Conservation (phyloP, 2,113 vertebrate species). For the Actenoides lindsayi region DNA sequence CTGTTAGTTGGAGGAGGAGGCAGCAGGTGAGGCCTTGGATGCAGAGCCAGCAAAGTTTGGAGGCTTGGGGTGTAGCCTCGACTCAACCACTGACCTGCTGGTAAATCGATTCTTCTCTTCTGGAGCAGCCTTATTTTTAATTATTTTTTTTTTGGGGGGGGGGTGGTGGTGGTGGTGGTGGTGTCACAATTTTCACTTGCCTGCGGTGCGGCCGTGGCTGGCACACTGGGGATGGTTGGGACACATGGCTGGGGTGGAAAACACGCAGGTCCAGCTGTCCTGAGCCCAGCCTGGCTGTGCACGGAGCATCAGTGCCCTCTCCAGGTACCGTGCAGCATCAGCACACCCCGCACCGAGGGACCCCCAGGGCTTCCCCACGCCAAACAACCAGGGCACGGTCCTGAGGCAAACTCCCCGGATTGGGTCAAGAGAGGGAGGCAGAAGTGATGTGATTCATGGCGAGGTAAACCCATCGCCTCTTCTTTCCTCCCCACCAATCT, state of each 20-base stretch:
- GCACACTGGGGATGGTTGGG: neutral
- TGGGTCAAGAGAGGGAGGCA: neutral
- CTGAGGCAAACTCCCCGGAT: neutral
- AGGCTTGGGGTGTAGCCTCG: neutral
- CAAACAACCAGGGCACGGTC: neutral
- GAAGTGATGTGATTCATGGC: neutral
- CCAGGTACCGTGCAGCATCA: neutral
- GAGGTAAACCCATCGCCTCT: neutral
- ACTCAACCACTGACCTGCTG: neutral
- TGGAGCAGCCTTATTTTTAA: neutral
- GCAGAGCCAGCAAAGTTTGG: neutral
- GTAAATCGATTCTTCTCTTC: neutral
- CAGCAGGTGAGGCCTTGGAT: neutral
- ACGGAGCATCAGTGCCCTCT: neutral
- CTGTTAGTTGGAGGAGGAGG: neutral
- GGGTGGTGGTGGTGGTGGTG: neutral
- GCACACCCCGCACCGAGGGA: neutral
- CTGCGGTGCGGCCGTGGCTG: neutral
- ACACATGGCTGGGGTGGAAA: neutral
- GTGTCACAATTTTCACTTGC: neutral
- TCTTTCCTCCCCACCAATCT: neutral
- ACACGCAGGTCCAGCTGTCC: neutral
- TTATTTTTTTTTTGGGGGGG: neutral
- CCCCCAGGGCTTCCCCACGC: fast-evolving
- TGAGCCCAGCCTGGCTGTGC: neutral